Percentiles rank a stretch among this genome's conserved stretches.
Evolutionary conservation across 1,140 invertebrate genomes (phyloP).

Genomic region (Batillaria attramentaria): DNA sequence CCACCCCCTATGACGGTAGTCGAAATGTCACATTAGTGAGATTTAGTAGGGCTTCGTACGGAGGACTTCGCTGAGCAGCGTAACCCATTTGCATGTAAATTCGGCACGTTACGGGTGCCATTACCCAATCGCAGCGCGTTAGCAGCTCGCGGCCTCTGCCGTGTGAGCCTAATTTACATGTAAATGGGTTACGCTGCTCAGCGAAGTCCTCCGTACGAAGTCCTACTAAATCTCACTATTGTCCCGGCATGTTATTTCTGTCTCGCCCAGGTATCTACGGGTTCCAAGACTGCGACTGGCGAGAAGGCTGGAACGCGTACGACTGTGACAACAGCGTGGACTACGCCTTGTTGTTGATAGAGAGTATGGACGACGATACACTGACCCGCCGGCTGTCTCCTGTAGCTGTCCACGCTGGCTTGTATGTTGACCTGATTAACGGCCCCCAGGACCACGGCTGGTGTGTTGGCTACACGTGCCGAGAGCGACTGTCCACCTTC

Average conservation of each 20-base stretch:
- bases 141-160: no score
- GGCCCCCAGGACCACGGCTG: constrained; percentile 71
- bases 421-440: constrained; percentile 70
- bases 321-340: constrained; percentile 51
- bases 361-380: constrained; percentile 69
- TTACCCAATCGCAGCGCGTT: no score
- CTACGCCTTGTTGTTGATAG: constrained; percentile 64
- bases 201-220: no score
- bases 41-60: no score
- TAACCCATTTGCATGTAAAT: no score
- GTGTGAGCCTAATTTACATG: no score
- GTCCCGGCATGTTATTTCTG: background rate
- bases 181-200: no score
- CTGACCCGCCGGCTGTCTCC: constrained; percentile 67
- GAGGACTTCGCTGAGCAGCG: no score
- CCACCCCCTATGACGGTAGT: no score
- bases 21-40: no score
- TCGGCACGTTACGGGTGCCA: no score
- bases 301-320: constrained; percentile 60
- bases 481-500: constrained; percentile 67
- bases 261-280: constrained; percentile 57
- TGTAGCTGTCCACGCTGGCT: constrained; percentile 63
- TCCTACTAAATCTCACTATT: no score
- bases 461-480: constrained; percentile 70
- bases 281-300: constrained; percentile 49